Evolutionary conservation across 2,797 vertebrate species (phyloP).

Genomic region (Choloepus didactylus): DNA sequence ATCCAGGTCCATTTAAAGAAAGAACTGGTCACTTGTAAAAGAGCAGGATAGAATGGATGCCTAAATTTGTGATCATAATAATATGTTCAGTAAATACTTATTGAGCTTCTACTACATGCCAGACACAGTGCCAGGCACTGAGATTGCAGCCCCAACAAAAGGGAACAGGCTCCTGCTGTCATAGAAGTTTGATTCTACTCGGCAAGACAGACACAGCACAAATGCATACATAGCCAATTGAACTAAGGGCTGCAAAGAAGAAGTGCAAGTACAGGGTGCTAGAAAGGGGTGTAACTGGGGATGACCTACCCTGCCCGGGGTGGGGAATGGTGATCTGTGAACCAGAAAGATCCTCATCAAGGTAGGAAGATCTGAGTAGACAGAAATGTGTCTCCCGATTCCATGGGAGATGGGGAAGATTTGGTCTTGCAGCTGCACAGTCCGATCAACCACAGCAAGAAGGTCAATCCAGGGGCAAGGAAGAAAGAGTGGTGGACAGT

Average conservation of each 20-base stretch:
- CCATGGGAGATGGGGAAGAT: neutral
- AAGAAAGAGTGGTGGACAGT: neutral
- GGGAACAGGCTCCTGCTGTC: neutral
- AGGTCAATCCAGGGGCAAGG: neutral
- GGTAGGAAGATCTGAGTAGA: neutral
- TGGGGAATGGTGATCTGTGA: neutral
- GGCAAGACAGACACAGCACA: neutral
- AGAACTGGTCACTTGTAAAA: neutral
- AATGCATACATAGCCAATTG: neutral
- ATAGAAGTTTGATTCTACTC: neutral
- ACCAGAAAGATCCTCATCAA: neutral
- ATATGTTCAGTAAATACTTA: neutral
- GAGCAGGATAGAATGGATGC: neutral
- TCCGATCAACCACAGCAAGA: neutral
- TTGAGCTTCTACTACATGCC: constrained; percentile 4
- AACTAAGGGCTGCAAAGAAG: neutral
- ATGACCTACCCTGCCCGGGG: neutral
- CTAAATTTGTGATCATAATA: neutral
- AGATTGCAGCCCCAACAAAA: constrained; percentile 25
- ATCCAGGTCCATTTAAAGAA: neutral
- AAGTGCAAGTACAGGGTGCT: neutral
- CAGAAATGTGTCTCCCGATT: neutral
- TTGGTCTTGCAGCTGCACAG: neutral
- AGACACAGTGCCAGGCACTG: neutral
- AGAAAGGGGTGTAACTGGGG: neutral